A percentile compares a stretch with the other conserved stretches of the same genome.
These are phyloP conservation scores for Rhabdomys pumilio DNA, from an alignment of 2,797 vertebrate species.

Conservation along the genomic window DNA sequence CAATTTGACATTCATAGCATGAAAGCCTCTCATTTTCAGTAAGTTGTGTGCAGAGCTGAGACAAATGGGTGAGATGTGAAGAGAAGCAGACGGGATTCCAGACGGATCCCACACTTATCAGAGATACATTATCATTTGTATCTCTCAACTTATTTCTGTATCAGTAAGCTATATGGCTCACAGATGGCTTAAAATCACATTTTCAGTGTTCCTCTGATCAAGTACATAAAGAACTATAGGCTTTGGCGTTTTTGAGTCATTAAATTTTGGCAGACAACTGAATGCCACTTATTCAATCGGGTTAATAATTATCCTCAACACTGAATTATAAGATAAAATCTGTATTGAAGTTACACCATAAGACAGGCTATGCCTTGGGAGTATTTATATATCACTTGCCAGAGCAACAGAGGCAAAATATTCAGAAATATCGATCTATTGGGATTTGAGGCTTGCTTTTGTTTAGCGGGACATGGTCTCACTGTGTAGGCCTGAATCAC, in stretches of 20 bases:
- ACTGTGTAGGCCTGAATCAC: not conserved
- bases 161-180: conserved; percentile 66
- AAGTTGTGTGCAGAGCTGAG: conserved; percentile 49
- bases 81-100: conserved; percentile 71
- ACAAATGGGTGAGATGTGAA: conserved; percentile 52
- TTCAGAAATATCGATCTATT: not conserved
- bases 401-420: conserved; percentile 1
- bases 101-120: conserved; percentile 64
- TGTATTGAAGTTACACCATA: conserved; percentile 34
- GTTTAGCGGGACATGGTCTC: not conserved
- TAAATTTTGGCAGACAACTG: conserved; percentile 68
- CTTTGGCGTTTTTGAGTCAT: conserved; percentile 66
- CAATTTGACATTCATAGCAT: not conserved
- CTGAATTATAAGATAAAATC: conserved; percentile 67
- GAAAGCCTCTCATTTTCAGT: not conserved
- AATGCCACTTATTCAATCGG: conserved; percentile 62
- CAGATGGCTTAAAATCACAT: conserved; percentile 75
- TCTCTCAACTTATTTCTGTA: conserved; percentile 77
- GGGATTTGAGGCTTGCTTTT: not conserved
- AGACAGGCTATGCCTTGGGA: conserved; percentile 41
- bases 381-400: conserved; percentile 5
- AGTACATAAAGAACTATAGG: conserved; percentile 71
- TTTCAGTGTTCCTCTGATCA: conserved; percentile 71
- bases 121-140: conserved; percentile 68
- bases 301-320: conserved; percentile 66